Conservation (phyloP, 53 echinoderm and acorn worm genomes). For the Actinopyga echinites region DNA sequence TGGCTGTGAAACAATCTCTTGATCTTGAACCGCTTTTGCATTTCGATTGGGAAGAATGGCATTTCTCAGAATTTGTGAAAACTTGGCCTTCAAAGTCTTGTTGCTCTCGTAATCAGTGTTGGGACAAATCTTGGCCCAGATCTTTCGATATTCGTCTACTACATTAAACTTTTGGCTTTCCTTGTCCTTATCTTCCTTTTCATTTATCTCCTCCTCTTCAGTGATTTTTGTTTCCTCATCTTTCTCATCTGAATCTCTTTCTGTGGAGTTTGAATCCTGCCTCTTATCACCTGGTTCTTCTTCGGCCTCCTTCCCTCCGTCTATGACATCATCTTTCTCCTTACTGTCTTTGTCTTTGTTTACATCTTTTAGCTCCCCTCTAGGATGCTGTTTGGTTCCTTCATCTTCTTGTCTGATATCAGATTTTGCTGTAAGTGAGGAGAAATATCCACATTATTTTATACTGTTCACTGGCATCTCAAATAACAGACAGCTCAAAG, state of each 20-base stretch:
- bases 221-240: not conserved
- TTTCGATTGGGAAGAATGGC: no score
- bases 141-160: not conserved
- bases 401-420: no score
- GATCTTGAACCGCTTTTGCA: no score
- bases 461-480: no score
- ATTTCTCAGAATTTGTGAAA: not conserved
- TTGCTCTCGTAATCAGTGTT: not conserved
- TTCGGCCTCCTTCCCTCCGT: no score
- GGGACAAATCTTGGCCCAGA: conserved; percentile 1
- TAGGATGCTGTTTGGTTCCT: not conserved
- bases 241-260: not conserved
- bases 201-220: not conserved
- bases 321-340: not conserved
- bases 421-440: no score
- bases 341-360: not conserved
- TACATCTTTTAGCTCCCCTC: not conserved
- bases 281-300: not conserved
- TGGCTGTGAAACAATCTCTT: no score
- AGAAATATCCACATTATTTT: no score
- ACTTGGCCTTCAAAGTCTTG: not conserved
- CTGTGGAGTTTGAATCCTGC: not conserved
- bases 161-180: no score
- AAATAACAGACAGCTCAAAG: no score
- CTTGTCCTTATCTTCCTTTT: not conserved